phyloP scores from a whole-genome alignment of 2,888 invertebrate genomes.

The Pandemis heparana region DNA sequence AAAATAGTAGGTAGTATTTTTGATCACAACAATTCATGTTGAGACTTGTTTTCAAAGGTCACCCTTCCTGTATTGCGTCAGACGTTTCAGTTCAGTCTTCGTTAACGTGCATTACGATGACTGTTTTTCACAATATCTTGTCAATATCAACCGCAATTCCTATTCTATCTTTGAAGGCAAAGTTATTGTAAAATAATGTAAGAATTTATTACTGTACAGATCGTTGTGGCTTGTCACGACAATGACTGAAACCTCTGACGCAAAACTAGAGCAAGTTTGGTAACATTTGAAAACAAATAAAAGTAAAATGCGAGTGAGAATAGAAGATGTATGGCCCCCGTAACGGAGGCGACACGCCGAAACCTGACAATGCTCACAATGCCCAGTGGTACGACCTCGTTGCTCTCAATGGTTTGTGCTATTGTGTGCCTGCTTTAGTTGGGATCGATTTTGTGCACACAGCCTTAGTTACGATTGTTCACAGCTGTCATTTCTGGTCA shows the following conservation, averaged over 20 bases:
- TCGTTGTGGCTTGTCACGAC: not conserved
- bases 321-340: slow-evolving; percentile 27
- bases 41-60: too few species aligned
- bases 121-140: too few species aligned
- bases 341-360: slow-evolving; percentile 20
- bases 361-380: slow-evolving; percentile 24
- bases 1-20: too few species aligned
- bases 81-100: too few species aligned
- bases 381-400: slow-evolving; percentile 28
- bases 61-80: too few species aligned
- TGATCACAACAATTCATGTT: too few species aligned
- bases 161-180: too few species aligned
- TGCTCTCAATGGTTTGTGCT: slow-evolving; percentile 20
- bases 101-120: too few species aligned
- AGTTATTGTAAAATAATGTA: too few species aligned
- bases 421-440: slow-evolving; percentile 4
- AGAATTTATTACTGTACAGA: too few species aligned
- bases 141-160: too few species aligned
- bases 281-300: slow-evolving; percentile 28
- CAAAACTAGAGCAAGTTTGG: slow-evolving; percentile 33
- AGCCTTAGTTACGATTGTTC: slow-evolving; percentile 9
- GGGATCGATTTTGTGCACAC: slow-evolving; percentile 11
- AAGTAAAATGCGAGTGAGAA: slow-evolving; percentile 11
- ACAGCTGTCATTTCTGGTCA: slow-evolving; percentile 4
- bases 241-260: slow-evolving; percentile 2